Percentiles rank a stretch among this genome's conserved stretches.
These are phyloP conservation scores for Crossaster papposus DNA, from an alignment of 53 echinoderm and acorn worm species.

Conservation along the genomic window DNA sequence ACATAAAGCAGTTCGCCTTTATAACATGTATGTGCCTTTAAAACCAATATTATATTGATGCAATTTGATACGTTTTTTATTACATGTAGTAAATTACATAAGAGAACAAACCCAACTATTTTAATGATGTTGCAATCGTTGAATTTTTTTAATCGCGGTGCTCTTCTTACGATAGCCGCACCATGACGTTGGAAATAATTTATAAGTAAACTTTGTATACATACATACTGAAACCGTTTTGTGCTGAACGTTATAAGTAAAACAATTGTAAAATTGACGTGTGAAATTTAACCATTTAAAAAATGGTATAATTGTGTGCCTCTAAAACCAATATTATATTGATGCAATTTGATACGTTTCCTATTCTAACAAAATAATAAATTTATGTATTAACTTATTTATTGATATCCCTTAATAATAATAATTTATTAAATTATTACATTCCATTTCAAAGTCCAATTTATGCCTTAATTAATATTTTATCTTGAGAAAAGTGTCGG, in stretches of 20 bases:
- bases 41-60: background rate
- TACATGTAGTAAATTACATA: background rate
- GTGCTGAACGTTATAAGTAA: too few species aligned
- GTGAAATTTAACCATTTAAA: background rate
- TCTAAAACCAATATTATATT: background rate
- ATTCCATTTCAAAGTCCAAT: slow-evolving; percentile 17
- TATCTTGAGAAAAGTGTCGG: background rate
- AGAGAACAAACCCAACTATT: background rate
- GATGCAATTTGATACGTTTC: background rate
- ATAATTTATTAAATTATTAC: slow-evolving; percentile 32
- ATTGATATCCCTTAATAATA: slow-evolving; percentile 24
- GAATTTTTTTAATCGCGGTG: background rate
- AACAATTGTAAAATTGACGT: too few species aligned
- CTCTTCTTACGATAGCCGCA: background rate
- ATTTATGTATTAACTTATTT: slow-evolving; percentile 8
- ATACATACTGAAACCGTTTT: background rate
- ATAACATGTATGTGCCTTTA: background rate
- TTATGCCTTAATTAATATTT: background rate
- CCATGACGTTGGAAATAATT: too few species aligned
- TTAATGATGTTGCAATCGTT: background rate
- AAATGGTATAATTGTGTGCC: background rate
- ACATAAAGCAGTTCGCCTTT: background rate
- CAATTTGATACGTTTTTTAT: background rate
- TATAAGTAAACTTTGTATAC: too few species aligned
- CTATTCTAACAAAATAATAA: background rate